Base-by-base conservation (phyloP, 2,113 vertebrate species). In the Micronycteris hirsuta region DNA sequence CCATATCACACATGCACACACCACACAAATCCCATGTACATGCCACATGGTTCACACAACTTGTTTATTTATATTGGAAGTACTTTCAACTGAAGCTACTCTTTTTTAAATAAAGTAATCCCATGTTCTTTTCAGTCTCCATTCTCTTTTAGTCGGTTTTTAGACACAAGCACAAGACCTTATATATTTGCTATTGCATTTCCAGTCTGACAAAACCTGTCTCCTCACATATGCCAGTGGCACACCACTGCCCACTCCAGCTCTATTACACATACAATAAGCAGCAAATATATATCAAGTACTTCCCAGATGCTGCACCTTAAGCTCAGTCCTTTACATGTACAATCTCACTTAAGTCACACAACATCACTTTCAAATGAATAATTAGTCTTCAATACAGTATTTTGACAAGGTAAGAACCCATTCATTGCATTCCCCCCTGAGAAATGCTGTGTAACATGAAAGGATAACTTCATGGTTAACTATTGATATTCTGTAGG, bases 61-160 rank as follows among this genome's bases (percentile, higher is more conserved):
- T 58, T 8, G 16, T 74, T 82, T 90, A 65, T 92, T 89, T 61
- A 76, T 52, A 61, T 41, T 92, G n/a, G 43, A 84, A 85, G 61
- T 77, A 85, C 38, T 94, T 92, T 95, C 45, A 93, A 43, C 3
- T n/a, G 82, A 90, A 92, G 19, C 17, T 67, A 84, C 14, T 45
- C 31, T 65, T 28, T 63, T 26, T 14, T 3, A 63, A 22, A 87
- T 90, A 87, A 92, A 91, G 31, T 74, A 88, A 80, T 81, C 13
- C 16, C 36, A 92, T 70, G 28, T 83, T 96, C n/a, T 92, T 92
- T 96, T 70, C 6, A 91, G 26, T 88, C 52, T 38, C 7, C 22
- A 45, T 84, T 96, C 81, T 85, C 14, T 89, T 61, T 74, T 93
- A 89, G 89, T 82, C 89, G 31, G n/a, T 84, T 33, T 90, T 92